Percentiles rank a stretch among this genome's conserved stretches.
phyloP scores from a whole-genome alignment of 2,888 invertebrate genomes.

The Temnothorax rugatulus region DNA sequence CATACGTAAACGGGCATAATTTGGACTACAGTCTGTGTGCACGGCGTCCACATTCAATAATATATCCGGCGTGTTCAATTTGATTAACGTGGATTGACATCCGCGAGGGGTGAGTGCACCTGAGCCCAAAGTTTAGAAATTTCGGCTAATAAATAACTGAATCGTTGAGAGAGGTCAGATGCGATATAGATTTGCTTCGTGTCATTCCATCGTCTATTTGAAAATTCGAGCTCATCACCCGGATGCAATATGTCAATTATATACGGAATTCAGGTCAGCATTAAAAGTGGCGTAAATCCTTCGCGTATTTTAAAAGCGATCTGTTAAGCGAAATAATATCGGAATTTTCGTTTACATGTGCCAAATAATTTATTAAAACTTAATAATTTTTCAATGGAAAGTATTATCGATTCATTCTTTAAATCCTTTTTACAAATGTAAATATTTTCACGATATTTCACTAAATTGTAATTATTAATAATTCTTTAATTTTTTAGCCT shows the following conservation, averaged over 20 bases:
- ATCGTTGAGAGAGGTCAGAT: slow-evolving; percentile 26
- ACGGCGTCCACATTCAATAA: slow-evolving; percentile 60
- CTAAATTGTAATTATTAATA: neutral
- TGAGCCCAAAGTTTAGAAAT: slow-evolving; percentile 24
- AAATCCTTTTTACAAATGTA: neutral
- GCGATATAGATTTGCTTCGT: slow-evolving; percentile 1
- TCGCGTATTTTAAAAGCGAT: slow-evolving; percentile 26
- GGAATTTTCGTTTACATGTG: too few species aligned
- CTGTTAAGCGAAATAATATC: neutral
- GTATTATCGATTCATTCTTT: neutral
- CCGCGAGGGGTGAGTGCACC: slow-evolving; percentile 33
- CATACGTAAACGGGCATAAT: slow-evolving; percentile 37
- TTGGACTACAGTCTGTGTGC: slow-evolving; percentile 18
- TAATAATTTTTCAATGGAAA: neutral
- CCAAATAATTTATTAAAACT: neutral
- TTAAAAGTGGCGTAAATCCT: neutral
- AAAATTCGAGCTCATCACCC: slow-evolving; percentile 22
- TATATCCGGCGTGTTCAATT: slow-evolving; percentile 61
- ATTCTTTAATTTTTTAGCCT: neutral
- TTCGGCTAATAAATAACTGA: slow-evolving; percentile 42
- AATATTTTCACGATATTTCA: neutral
- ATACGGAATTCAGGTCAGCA: slow-evolving; percentile 51
- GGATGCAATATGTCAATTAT: slow-evolving; percentile 55
- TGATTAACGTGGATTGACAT: slow-evolving; percentile 59
- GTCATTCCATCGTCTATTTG: slow-evolving; percentile 38